Evolutionary conservation across 1,140 invertebrate genomes (phyloP), one percentile per base, ranked within the genome.

Genomic region (Drosophila mojavensis): DNA sequence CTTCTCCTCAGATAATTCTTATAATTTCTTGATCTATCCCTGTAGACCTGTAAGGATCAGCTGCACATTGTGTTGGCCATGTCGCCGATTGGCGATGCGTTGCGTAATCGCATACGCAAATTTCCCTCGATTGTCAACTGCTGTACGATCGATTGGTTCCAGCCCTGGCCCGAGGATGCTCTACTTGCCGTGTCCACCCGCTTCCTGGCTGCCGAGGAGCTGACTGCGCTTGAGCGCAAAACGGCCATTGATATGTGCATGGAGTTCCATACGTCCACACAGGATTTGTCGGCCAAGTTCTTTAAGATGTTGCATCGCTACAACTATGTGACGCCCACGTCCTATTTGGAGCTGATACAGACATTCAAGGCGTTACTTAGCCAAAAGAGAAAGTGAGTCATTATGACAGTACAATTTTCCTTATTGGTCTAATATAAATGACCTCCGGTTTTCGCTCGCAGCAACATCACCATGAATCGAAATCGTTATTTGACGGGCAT

Each of bases 141-240:
- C 91, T 99, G 98, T 90, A 99, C 98, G 0, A 98, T 99, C 73
- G 97, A 99, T 93, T 99, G 98, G 98, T 98, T 99, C 93, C 97
- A 99, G 94, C 94, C 97, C 50, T 99, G 98, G 98, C 98, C 98
- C 3, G 94, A 96, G 80, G 98, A 99, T 93, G 98, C 98, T 24
- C 92, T 99, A 10, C 93, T 98, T 36, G 98, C 97, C 43, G 98
- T 99, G 0, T 97, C 98, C 0, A 97, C 96, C 13, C 95, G 96
- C 79, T 98, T 98, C 89, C 93, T 99, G 10, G 95, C 96, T 67
- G 96, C 97, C 51, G 95, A 98, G n/a, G 96, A 98, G 74, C 92
- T 98, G 2, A 95, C 95, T 0, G 95, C 96, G 3, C 85, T 95
- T 26, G 95, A 97, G 90, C 93, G 95, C 68, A 92, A 94, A 64